Conservation (phyloP, 2,797 vertebrate species). For the Sebastes glaucus region DNA sequence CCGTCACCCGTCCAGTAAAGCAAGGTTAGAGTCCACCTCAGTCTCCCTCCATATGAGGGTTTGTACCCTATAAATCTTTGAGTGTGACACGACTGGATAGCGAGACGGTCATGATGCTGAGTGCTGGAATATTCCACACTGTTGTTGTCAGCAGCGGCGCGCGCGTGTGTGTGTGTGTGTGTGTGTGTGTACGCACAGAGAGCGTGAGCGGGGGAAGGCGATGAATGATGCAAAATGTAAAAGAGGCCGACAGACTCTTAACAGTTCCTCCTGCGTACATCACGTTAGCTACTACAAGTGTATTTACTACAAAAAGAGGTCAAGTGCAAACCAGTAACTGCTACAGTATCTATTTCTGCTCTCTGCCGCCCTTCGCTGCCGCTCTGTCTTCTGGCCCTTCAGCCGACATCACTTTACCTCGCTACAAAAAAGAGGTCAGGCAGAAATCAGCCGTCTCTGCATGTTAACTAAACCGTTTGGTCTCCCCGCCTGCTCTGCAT, state of each 20-base stretch:
- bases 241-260: constrained; percentile 48
- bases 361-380: neutral
- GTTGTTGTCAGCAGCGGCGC: neutral
- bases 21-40: constrained; percentile 9
- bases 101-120: constrained; percentile 58
- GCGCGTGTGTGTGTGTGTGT: neutral
- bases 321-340: constrained; percentile 26
- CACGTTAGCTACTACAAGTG: constrained; percentile 44
- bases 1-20: neutral
- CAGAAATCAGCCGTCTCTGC: constrained; percentile 18
- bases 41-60: constrained; percentile 13
- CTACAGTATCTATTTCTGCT: constrained; percentile 2
- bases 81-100: constrained; percentile 56
- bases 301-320: constrained; percentile 55
- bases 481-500: neutral
- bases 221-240: constrained; percentile 70
- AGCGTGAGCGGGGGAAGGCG: neutral
- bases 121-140: constrained; percentile 50
- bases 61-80: constrained; percentile 65
- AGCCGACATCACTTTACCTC: constrained; percentile 25
- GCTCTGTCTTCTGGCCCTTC: constrained; percentile 1
- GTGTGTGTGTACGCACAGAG: neutral
- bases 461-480: neutral
- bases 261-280: constrained; percentile 39
- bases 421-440: constrained; percentile 36